Percentiles rank a stretch among this genome's conserved stretches.
These are phyloP conservation scores for Oenanthe melanoleuca DNA, from an alignment of 2,113 vertebrate genomes.

Conservation along the genomic window DNA sequence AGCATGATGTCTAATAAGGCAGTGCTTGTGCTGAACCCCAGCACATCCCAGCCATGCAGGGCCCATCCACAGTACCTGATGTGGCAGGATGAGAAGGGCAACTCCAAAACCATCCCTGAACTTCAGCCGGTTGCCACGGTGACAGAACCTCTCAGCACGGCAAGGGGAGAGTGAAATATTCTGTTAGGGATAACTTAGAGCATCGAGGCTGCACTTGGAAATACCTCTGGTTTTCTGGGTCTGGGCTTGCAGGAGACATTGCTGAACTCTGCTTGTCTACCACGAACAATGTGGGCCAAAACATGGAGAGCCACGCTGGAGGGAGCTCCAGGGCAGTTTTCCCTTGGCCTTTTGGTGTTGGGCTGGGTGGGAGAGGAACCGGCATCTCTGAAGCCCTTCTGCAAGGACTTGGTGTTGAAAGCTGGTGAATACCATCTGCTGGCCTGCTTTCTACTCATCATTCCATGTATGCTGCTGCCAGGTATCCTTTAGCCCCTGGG, in stretches of 20 bases:
- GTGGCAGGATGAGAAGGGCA: not conserved
- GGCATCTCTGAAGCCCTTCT: not conserved
- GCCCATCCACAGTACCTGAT: not conserved
- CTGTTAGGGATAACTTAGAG: not conserved
- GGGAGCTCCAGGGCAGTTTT: not conserved
- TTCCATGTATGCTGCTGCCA: not conserved
- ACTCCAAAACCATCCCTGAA: not conserved
- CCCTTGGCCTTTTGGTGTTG: not conserved
- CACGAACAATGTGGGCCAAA: not conserved
- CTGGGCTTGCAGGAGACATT: not conserved
- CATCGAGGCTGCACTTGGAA: not conserved
- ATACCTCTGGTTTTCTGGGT: not conserved
- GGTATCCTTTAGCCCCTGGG: not conserved
- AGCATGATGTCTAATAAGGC: rapidly evolving
- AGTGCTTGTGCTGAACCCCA: not conserved
- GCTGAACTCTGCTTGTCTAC: not conserved
- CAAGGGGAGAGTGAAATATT: not conserved
- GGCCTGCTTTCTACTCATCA: not conserved
- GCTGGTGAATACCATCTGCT: not conserved
- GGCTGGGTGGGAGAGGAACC: not conserved
- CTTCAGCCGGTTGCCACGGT: not conserved
- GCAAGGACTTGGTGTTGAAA: not conserved
- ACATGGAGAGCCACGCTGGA: rapidly evolving
- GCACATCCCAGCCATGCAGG: not conserved
- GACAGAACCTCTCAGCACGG: not conserved